phyloP scores from a whole-genome alignment of 2,113 vertebrate species.

The Pyxicephalus adspersus region DNA sequence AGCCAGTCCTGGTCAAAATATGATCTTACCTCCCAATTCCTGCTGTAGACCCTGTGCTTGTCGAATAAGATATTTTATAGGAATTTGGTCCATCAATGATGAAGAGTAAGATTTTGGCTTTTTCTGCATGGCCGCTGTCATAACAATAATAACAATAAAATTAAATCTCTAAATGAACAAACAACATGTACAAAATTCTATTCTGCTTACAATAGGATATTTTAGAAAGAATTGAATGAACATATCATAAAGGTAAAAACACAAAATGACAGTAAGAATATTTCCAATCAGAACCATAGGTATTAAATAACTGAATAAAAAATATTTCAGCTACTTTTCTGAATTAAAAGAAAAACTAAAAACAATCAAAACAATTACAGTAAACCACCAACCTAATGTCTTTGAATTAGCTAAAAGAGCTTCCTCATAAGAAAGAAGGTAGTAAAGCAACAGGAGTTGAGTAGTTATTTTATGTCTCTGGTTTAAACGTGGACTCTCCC shows the following conservation, averaged over 20 bases:
- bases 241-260: too few relatives aligned
- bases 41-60: conserved; percentile 96
- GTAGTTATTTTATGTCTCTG: conserved; percentile 89
- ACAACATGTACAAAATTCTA: too few relatives aligned
- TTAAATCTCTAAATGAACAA: too few relatives aligned
- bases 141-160: background rate
- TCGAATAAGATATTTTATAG: conserved; percentile 95
- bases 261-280: too few relatives aligned
- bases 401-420: conserved; percentile 93
- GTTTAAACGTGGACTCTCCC: conserved; percentile 72
- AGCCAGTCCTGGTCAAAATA: background rate
- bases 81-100: conserved; percentile 96
- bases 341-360: too few relatives aligned
- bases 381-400: conserved; percentile 79
- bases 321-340: too few relatives aligned
- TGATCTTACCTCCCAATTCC: conserved; percentile 87
- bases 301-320: too few relatives aligned
- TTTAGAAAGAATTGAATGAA: too few relatives aligned
- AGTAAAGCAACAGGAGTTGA: conserved; percentile 93
- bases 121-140: conserved; percentile 89
- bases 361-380: too few relatives aligned
- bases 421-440: conserved; percentile 94
- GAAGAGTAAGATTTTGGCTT: conserved; percentile 97
- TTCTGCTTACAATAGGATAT: too few relatives aligned
- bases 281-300: too few relatives aligned